Base-by-base conservation (phyloP, 2,888 invertebrate species). In the Drosophila picticornis region DNA sequence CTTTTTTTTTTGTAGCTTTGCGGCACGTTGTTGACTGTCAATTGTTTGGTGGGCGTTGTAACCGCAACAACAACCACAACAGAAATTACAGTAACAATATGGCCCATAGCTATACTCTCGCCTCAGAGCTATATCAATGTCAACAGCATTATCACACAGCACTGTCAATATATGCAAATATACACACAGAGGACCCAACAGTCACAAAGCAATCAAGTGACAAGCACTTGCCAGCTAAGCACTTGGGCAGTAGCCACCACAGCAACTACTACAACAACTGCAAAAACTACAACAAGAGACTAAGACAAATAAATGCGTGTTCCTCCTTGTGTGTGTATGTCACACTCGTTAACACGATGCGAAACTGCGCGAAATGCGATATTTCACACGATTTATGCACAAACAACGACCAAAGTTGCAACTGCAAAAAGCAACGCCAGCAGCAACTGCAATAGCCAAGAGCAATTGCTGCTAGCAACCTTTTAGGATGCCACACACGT, bases 331-430 rank as follows among this genome's bases (percentile, higher is more conserved):
- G 68, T 77, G 86, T 83, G 72, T 83, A 75, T 91, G 86, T 91
- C 77, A 90, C 89, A 91, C 91, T 88, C 91, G 87, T 88, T 88
- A 88, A 88, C 91, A 87, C 91, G 87, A 78, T 91, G 91, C 88
- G 90, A 90, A 88, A 88, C 90, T 90, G 90, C 90, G 91, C 89
- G 92, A 91, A 92, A 92, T 93, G 93, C 89, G 92, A 92, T 93
- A 92, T 92, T 92, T 92, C 93, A 92, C 93, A 92, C 93, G 92
- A 92, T 92, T 93, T 92, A 92, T 92, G 92, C 88, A 91, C 88
- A 88, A 70, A 79, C 91, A 91, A 89, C 84, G 85, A 84, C 84
- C 79, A 89, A 83, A 88, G 77, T 70, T 83, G 89, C 85, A 89
- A 79, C 90, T 83, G 67, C 76, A 61, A 71, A 71, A 69, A 72